Evolutionary conservation across 37 sponge, comb jelly and placozoan species (phyloP).

Genomic region (Halichondria panicea): DNA sequence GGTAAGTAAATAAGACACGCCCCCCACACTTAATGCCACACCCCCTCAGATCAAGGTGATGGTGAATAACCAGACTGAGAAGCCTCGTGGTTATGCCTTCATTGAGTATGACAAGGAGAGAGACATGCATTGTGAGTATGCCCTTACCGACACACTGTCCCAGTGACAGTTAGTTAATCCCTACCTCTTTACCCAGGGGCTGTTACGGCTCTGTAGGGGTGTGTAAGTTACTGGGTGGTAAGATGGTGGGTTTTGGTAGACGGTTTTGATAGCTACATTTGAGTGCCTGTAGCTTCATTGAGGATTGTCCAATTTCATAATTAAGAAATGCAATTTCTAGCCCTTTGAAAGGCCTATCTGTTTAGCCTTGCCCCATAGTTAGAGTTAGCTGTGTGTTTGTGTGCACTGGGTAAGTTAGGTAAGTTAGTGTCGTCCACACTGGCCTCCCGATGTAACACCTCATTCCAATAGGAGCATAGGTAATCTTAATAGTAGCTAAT

Average conservation of each 20-base stretch:
- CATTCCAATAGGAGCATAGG: too few relatives aligned
- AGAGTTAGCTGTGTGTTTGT: not conserved
- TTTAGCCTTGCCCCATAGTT: too few relatives aligned
- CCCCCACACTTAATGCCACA: not conserved
- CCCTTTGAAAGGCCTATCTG: too few relatives aligned
- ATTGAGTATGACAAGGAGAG: conserved; percentile 93
- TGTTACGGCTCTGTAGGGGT: conserved; percentile 2
- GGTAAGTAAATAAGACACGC: conserved; percentile 22
- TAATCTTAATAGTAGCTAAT: too few relatives aligned
- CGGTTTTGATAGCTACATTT: too few relatives aligned
- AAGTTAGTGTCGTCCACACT: not conserved
- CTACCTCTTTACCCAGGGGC: not conserved
- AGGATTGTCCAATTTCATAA: too few relatives aligned
- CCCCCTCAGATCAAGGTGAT: conserved; percentile 65
- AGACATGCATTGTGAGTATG: conserved; percentile 87
- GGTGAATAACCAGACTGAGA: conserved; percentile 45
- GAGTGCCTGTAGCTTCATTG: too few relatives aligned
- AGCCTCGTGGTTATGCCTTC: conserved; percentile 96
- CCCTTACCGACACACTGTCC: not conserved
- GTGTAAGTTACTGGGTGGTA: conserved; percentile 17
- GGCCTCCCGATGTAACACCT: too few relatives aligned
- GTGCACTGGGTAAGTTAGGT: not conserved
- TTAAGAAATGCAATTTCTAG: too few relatives aligned
- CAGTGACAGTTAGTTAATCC: not conserved
- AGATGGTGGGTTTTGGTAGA: conserved; percentile 21